Evolutionary conservation across 2,888 invertebrate species (phyloP), one percentile per base, ranked within the genome.

Genomic region (Aphodius granarius): DNA sequence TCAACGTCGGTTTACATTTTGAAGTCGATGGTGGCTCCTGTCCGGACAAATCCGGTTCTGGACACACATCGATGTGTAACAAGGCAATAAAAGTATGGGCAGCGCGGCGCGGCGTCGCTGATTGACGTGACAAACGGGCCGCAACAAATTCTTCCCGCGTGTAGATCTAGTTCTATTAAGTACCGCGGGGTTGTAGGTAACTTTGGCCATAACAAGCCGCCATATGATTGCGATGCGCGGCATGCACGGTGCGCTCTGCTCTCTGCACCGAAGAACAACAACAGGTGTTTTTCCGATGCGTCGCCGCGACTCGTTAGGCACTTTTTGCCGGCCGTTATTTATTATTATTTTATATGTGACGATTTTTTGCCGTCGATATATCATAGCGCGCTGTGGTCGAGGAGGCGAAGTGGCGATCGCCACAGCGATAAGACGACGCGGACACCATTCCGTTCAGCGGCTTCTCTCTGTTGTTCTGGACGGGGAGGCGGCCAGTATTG

Each of bases 201-300:
- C 81, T 81, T 81, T 81, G 80, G 81, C 78, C 79, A 79, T 81
- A 81, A 81, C 81, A 81, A 81, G 81, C 81, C 81, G 81, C 80
- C 81, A 79, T 81, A 81, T 80, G 82, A 82, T 82, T 82, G 82
- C 82, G 80, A 82, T 82, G 80, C 82, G 79, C 80, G 81, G 82
- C 82, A 82, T 82, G 82, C 81, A 68, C 68, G 20, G 68, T 16
- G 68, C 19, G 68, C 20, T 19, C 43, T 43, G 43, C 13, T 6
- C 43, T 9, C 43, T 9, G 71, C 21, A 20, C 23, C 22, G 21
- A 16, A 21, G 79, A 78, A 80, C 80, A 81, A 82, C 82, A 82
- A 82, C 82, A 82, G 82, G 82, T 82, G 82, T 82, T 82, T 82
- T 82, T 82, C 79, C 80, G 81, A 72, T 72, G 75, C 72, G 72